Evolutionary conservation across 2,797 vertebrate species (phyloP), one percentile per base, ranked within the genome.

Genomic region (Triplophysa yarkandensis): DNA sequence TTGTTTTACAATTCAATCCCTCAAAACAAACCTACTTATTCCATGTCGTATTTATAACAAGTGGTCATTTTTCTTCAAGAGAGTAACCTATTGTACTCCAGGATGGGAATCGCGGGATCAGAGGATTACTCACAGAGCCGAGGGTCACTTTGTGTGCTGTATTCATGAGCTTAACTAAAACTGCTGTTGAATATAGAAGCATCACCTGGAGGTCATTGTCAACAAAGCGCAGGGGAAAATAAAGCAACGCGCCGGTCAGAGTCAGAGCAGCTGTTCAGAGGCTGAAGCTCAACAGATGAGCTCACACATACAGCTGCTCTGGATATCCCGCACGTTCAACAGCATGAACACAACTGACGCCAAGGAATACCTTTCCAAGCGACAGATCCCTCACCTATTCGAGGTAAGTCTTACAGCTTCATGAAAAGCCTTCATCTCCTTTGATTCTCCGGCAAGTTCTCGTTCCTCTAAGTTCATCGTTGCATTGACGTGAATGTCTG

Each of bases 381-480:
- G 81, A 19, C 82, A 85, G 69, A 85, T 85, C 67, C 84, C 82
- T 30, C 81, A 84, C 44, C 82, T 85, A 11, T 85, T 85, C 65
- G 82, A 85, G 84, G 84, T 85, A 83, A 64, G 75, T 7, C 39
- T 57, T 13, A 41, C 6, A 7, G n/a, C n/a, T 46, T n/a, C 6
- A 2, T 5, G 4, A 14, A 16, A n/a, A 44, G 43, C 16, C 7
- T 44, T 19, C 19, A n/a, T 46, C 8, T 43, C 41, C 17, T 39
- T 39, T 39, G 36, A 39, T 39, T 39, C 10, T 14, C 11, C 36
- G 13, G 36, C 36, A 10, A 11, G 36, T 39, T n/a, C n/a, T n/a
- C n/a, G n/a, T n/a, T n/a, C n/a, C n/a, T n/a, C 10, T 1, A 54
- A 54, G 50, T 27, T 7, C 2, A 39, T 39, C 9, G 3, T 3